Evolutionary conservation across 1,140 invertebrate genomes (phyloP), one percentile per base, ranked within the genome.

Genomic region (Brachystomella parvula): DNA sequence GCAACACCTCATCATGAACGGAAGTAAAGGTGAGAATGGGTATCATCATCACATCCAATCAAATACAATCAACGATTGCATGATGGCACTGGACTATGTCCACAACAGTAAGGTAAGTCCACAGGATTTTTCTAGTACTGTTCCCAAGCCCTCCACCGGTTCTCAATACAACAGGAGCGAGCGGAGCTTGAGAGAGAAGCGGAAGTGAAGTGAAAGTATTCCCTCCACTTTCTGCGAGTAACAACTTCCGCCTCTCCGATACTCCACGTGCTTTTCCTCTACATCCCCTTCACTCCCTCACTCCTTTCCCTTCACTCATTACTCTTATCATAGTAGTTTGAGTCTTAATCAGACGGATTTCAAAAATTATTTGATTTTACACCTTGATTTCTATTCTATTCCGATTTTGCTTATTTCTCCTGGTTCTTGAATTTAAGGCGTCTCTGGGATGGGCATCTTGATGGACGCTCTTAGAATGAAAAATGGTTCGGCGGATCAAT

Each of bases 41-140:
- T 86, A 85, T 63, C 47, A 47, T n/a, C 26, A 24, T 19, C 63
- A 65, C n/a, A n/a, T n/a, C n/a, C n/a, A n/a, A 24, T 56, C 39
- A 3, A 68, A 70, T 57, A 39, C 63, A 15, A 65, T 70, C 76
- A 85, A 82, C 73, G 85, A 86, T 76, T 87, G 85, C 76, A 87
- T 86, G 85, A 77, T 87, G 61, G 84, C 84, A 17, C 79, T 87
- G 29, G 85, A 87, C 75, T 86, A 86, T 74, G 84, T 85, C 3
- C 84, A 86, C 75, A 84, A 82, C 75, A n/a, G n/a, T 15, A 86
- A 87, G 82, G 85, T 86, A 75, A 80, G 78, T 71, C 32, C 47
- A n/a, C 57, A 28, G 12, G 24, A 53, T 17, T 24, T 53, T 53
- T 53, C 49, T 53, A 12, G 6, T 24, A 6, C 35, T 39, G 6